Evolutionary conservation across 2,888 invertebrate genomes (phyloP), one percentile per base, ranked within the genome.

Genomic region (Brachyptera risi): DNA sequence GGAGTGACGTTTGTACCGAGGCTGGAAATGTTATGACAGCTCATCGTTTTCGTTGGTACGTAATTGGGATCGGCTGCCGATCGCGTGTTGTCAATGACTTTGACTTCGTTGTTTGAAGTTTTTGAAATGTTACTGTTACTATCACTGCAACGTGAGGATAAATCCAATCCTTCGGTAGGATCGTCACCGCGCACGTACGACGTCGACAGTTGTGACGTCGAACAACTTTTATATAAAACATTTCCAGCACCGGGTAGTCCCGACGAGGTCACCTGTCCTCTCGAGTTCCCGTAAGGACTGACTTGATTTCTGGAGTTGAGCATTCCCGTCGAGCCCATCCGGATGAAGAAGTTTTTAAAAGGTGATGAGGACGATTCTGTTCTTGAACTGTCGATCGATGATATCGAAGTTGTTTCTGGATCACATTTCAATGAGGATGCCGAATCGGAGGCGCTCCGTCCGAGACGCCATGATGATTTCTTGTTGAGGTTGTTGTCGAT

Each of bases 301-400:
- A 17, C 37, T 3, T 60, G 54, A 24, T 19, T 38, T 24, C 60
- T 56, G 19, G 50, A 27, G 73, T 86, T 86, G 58, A 87, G 73
- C 86, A 87, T 87, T 63, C 88, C 87, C 3, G 88, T 87, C 1
- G 88, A 88, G 17, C 88, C 88, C 80, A 88, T 87, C 67, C 88
- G 80, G 69, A 85, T 84, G 69, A 88, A 88, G 70, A 88, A 86
- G 38, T 85, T 84, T 73, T 84, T 86, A 59, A 88, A 81, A n/a
- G n/a, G n/a, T n/a, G n/a, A n/a, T 5, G 85, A 84, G 67, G 86
- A 86, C 7, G 83, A 82, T 1, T 19, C 26, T 27, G 44, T 11
- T 17, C 11, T 17, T 24, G 13, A 2, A 54, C 26, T 24, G 42
- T 58, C 44, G 21, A 44, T 56, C 1, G 47, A 40, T 35, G 58